Conservation (phyloP, 2,888 invertebrate species). For the Punctoribates punctum region DNA sequence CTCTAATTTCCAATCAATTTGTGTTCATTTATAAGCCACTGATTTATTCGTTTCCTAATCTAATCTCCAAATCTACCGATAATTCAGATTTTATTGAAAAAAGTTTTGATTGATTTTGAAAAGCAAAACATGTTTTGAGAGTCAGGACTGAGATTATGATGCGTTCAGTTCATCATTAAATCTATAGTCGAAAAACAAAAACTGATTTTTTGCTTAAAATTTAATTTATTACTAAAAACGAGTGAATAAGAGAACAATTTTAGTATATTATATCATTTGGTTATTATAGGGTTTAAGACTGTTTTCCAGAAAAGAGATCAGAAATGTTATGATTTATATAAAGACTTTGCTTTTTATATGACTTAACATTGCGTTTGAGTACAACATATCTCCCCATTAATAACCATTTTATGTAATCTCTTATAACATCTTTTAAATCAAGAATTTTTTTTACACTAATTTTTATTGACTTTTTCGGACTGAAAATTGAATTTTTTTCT, state of each 20-base stretch:
- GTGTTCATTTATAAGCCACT: neutral
- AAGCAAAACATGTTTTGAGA: neutral
- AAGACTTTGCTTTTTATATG: neutral
- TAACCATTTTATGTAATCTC: neutral
- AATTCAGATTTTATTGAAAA: neutral
- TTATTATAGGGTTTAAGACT: neutral
- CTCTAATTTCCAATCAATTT: neutral
- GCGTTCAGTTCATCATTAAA: constrained; percentile 27
- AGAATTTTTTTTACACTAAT: neutral
- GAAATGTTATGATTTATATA: neutral
- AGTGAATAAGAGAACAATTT: neutral
- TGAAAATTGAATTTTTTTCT: too few species aligned
- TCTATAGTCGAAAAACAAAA: constrained; percentile 17
- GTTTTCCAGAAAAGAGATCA: too few species aligned
- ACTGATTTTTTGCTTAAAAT: neutral
- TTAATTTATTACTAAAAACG: neutral
- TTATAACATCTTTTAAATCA: neutral
- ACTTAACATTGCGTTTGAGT: neutral
- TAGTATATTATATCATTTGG: neutral
- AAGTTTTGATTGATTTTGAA: neutral
- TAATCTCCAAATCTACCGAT: neutral
- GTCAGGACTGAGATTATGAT: constrained; percentile 21
- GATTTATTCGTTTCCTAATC: neutral
- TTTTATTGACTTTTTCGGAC: neutral
- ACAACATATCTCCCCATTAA: constrained; percentile 20